These are phyloP conservation scores for Bombyx mori DNA, from an alignment of 1,140 invertebrate genomes.

Conservation along the genomic window DNA sequence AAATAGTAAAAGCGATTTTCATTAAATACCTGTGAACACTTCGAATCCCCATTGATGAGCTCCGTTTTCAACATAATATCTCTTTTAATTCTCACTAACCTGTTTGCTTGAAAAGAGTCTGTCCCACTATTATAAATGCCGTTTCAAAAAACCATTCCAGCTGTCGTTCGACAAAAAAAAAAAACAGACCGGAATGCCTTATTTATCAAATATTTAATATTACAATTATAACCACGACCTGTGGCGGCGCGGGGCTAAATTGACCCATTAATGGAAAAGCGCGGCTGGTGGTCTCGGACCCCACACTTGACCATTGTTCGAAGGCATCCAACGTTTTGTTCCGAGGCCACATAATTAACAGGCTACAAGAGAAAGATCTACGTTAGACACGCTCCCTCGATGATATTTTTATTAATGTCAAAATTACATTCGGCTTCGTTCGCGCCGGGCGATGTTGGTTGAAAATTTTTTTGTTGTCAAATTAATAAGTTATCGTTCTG, in stretches of 20 bases:
- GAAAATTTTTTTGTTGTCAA: too few relatives aligned
- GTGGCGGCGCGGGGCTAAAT: constrained; percentile 28
- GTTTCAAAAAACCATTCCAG: too few relatives aligned
- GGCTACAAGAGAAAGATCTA: constrained; percentile 58
- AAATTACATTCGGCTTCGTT: constrained; percentile 49
- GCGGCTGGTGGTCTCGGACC: constrained; percentile 45
- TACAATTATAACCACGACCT: constrained; percentile 24
- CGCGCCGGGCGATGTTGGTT: constrained; percentile 23
- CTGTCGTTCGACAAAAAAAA: not conserved
- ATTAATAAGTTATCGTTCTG: too few relatives aligned
- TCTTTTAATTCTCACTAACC: too few relatives aligned
- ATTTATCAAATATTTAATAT: constrained; percentile 25
- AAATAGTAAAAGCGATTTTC: too few relatives aligned
- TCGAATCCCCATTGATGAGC: too few relatives aligned
- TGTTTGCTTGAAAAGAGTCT: too few relatives aligned
- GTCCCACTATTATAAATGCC: too few relatives aligned
- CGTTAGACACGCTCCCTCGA: constrained; percentile 65
- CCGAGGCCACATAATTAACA: constrained; percentile 65
- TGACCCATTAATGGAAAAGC: constrained; percentile 22
- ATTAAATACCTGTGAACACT: too few relatives aligned
- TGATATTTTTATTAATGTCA: constrained; percentile 71
- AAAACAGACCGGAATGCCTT: not conserved
- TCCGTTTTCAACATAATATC: too few relatives aligned
- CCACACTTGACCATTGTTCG: constrained; percentile 62
- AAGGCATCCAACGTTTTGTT: constrained; percentile 52